A percentile compares a stretch with the other conserved stretches of the same genome.
These are phyloP conservation scores for Spodoptera litura DNA, from an alignment of 1,140 invertebrate genomes.

Conservation along the genomic window DNA sequence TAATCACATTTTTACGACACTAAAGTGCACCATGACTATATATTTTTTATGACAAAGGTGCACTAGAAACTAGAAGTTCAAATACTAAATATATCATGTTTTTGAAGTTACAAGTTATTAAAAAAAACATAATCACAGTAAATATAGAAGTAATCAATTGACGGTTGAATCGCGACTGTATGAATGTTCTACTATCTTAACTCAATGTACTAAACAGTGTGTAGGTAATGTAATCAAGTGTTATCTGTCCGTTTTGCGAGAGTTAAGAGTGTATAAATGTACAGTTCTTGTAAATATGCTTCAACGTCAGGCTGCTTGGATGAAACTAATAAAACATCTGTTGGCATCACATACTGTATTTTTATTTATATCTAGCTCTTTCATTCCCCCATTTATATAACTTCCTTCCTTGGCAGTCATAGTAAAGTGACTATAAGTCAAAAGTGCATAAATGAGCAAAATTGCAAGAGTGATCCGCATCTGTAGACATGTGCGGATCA, in stretches of 20 bases:
- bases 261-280: slow-evolving; percentile 51
- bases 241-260: not conserved
- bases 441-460: too few species aligned
- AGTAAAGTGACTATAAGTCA: too few species aligned
- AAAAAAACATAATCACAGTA: too few species aligned
- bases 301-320: slow-evolving; percentile 38
- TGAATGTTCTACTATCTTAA: not conserved
- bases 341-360: slow-evolving; percentile 20
- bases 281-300: slow-evolving; percentile 52
- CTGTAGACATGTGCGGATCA: too few species aligned
- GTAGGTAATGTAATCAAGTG: not conserved
- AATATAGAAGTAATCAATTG: too few species aligned
- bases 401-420: too few species aligned
- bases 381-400: too few species aligned
- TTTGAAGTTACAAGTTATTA: too few species aligned
- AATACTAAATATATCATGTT: not conserved
- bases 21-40: too few species aligned
- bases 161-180: too few species aligned
- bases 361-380: not conserved
- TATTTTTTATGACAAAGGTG: not conserved
- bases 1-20: too few species aligned
- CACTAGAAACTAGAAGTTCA: not conserved
- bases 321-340: slow-evolving; percentile 50
- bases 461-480: too few species aligned
- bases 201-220: not conserved